Conservation (phyloP, 2,888 invertebrate genomes). For the Elegia similella region DNA sequence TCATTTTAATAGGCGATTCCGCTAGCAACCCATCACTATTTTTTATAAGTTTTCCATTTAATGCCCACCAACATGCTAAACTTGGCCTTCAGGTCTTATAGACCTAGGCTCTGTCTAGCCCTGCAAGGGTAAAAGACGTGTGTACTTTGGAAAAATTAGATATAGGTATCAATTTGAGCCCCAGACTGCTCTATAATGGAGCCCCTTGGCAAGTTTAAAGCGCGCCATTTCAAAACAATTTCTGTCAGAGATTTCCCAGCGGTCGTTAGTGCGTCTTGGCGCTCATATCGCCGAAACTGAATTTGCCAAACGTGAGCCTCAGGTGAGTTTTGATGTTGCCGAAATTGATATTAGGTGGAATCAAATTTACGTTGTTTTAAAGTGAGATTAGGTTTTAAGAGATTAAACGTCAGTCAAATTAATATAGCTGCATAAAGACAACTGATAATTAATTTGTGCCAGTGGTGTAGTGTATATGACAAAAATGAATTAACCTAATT, state of each 20-base stretch:
- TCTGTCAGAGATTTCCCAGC: slow-evolving; percentile 67
- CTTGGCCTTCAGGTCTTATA: too few species aligned
- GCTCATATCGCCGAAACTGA: slow-evolving; percentile 21
- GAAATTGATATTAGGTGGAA: background rate
- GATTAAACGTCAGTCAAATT: background rate
- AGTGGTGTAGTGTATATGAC: too few species aligned
- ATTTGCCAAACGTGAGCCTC: slow-evolving; percentile 12
- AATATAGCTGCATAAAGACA: too few species aligned
- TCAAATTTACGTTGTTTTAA: background rate
- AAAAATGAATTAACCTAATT: too few species aligned
- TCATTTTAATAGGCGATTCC: too few species aligned
- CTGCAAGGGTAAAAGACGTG: too few species aligned
- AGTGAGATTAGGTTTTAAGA: background rate
- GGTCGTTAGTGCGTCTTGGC: slow-evolving; percentile 38
- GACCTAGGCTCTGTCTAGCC: too few species aligned
- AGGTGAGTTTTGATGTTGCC: background rate
- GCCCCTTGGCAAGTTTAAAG: slow-evolving; percentile 49
- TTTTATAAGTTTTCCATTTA: too few species aligned
- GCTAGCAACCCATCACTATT: too few species aligned
- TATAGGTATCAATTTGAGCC: background rate
- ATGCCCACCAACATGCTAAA: too few species aligned
- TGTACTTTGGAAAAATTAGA: background rate
- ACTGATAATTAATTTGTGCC: too few species aligned
- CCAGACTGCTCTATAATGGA: background rate
- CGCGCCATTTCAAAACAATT: slow-evolving; percentile 73